These are phyloP conservation scores for Apaloderma vittatum DNA, from an alignment of 2,113 vertebrate genomes.

Conservation along the genomic window DNA sequence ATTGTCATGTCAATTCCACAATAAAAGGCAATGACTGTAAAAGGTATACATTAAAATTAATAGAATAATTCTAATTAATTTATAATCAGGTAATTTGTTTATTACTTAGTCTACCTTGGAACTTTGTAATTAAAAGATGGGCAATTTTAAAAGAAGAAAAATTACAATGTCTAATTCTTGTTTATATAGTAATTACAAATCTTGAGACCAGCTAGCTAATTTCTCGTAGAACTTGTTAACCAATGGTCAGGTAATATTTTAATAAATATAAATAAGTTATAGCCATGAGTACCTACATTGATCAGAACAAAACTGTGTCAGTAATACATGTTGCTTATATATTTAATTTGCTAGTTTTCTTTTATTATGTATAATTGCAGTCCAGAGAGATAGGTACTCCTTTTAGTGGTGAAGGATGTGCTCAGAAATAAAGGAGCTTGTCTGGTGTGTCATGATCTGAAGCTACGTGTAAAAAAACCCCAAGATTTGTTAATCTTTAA, in stretches of 20 bases:
- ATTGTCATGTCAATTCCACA: background rate
- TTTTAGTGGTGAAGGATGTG: background rate
- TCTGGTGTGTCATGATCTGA: background rate
- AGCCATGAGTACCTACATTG: slow-evolving; percentile 1
- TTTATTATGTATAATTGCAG: slow-evolving; percentile 22
- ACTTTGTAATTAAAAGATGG: background rate
- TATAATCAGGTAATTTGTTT: background rate
- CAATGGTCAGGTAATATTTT: slow-evolving; percentile 39
- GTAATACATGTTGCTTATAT: background rate
- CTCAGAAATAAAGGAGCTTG: background rate
- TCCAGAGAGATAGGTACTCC: background rate
- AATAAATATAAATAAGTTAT: slow-evolving; percentile 26
- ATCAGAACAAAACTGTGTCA: slow-evolving; percentile 27
- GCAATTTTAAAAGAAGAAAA: slow-evolving; percentile 11
- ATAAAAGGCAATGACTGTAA: background rate
- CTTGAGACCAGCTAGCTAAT: background rate
- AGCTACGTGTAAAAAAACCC: background rate
- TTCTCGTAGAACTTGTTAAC: slow-evolving; percentile 21
- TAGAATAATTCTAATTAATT: background rate
- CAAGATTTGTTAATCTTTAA: slow-evolving; percentile 50
- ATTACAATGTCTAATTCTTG: background rate
- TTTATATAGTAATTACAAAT: background rate
- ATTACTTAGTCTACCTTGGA: background rate
- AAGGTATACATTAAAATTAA: background rate
- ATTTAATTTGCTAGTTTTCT: slow-evolving; percentile 44